Percentiles rank a stretch among this genome's conserved stretches.
These are phyloP conservation scores for Acropora tenuis DNA, from an alignment of 64 coral and sea anemone genomes.

Conservation along the genomic window DNA sequence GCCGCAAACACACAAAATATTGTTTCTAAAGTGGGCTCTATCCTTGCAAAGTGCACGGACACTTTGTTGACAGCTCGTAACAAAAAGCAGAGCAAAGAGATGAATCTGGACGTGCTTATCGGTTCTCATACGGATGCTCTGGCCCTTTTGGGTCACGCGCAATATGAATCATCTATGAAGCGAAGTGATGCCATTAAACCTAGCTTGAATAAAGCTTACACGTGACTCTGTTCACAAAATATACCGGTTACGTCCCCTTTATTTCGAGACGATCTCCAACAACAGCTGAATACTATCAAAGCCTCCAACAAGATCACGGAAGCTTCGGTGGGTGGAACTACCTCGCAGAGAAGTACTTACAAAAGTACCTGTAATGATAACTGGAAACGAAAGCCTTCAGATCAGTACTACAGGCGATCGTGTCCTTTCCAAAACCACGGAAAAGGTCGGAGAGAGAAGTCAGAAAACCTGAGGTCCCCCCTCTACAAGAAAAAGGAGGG, in stretches of 20 bases:
- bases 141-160: conserved; percentile 59
- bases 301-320: conserved; percentile 49
- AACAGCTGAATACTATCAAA: conserved; percentile 53
- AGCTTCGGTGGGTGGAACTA: conserved; percentile 4
- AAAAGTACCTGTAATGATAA: conserved; percentile 12
- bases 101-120: conserved; percentile 30
- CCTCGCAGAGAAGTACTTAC: background rate
- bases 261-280: conserved; percentile 59
- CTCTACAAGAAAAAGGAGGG: conserved; percentile 34
- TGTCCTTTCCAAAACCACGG: background rate
- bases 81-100: background rate
- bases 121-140: conserved; percentile 62
- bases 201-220: conserved; percentile 63
- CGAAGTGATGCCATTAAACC: conserved; percentile 56
- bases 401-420: conserved; percentile 15
- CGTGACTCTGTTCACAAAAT: conserved; percentile 49
- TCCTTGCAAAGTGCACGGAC: conserved; percentile 56
- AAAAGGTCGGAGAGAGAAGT: conserved; percentile 8
- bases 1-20: conserved; percentile 24
- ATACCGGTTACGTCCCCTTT: conserved; percentile 27
- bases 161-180: conserved; percentile 50
- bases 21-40: conserved; percentile 37
- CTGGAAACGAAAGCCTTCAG: too few relatives aligned
- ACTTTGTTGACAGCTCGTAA: conserved; percentile 32
- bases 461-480: background rate